Conservation (phyloP, 2,888 invertebrate genomes). For the Hypomecis atomaria region DNA sequence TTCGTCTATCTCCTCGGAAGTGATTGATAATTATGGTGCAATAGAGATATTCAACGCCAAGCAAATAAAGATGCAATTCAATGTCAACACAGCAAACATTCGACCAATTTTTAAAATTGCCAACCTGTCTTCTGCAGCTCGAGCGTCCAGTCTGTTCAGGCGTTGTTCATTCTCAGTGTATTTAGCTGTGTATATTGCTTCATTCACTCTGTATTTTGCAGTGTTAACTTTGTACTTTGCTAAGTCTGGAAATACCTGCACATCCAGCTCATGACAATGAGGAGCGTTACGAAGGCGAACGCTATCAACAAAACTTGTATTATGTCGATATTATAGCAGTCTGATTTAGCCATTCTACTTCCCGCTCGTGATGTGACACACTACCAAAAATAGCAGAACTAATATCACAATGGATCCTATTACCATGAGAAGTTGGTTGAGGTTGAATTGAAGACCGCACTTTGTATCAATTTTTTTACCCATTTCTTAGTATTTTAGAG, state of each 20-base stretch:
- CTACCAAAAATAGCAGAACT: constrained; percentile 64
- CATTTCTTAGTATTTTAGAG: constrained; percentile 43
- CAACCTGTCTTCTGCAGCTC: too few relatives aligned
- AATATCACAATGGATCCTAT: constrained; percentile 68
- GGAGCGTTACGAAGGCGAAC: constrained; percentile 64
- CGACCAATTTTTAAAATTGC: too few relatives aligned
- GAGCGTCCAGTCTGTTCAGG: too few relatives aligned
- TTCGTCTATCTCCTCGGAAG: not conserved
- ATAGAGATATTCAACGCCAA: not conserved
- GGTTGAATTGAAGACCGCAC: constrained; percentile 57
- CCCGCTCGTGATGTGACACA: constrained; percentile 69
- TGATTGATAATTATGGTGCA: too few relatives aligned
- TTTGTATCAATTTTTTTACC: constrained; percentile 35
- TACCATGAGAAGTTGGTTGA: constrained; percentile 70
- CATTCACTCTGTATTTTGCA: too few relatives aligned
- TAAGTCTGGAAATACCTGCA: constrained; percentile 63
- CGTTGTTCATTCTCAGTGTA: too few relatives aligned
- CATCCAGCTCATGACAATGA: constrained; percentile 70
- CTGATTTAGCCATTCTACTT: constrained; percentile 47
- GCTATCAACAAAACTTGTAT: constrained; percentile 63
- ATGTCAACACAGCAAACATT: too few relatives aligned
- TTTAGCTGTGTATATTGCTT: too few relatives aligned
- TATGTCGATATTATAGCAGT: constrained; percentile 58
- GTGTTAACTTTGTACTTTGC: not conserved
- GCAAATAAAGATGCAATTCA: too few relatives aligned